These are phyloP conservation scores for Meteorus cinctellus DNA, from an alignment of 2,888 invertebrate genomes.

Conservation along the genomic window DNA sequence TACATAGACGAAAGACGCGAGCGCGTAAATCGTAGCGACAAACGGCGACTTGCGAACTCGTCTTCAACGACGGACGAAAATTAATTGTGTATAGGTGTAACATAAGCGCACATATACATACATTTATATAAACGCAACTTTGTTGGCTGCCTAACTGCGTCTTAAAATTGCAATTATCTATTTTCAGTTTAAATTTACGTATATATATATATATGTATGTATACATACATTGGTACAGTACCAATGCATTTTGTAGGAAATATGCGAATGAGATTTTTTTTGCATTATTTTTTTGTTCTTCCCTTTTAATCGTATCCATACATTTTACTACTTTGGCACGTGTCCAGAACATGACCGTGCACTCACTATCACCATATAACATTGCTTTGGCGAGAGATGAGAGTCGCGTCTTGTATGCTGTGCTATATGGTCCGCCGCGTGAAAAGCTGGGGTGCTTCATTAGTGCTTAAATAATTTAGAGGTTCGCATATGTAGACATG, in stretches of 20 bases:
- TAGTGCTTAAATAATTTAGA: constrained; percentile 33
- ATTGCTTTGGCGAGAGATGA: constrained; percentile 7
- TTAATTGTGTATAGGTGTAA: constrained; percentile 7
- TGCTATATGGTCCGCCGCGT: not conserved
- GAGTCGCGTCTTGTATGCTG: constrained; percentile 7
- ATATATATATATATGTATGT: not conserved
- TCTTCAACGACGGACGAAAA: constrained; percentile 15
- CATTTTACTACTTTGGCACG: constrained; percentile 26
- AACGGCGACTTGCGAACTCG: constrained; percentile 9
- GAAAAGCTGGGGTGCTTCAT: constrained; percentile 28
- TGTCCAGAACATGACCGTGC: constrained; percentile 1
- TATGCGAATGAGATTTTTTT: not conserved
- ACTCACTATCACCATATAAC: constrained; percentile 5
- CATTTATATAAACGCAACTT: not conserved
- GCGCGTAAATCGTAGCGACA: constrained; percentile 16
- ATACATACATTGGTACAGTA: too few species aligned
- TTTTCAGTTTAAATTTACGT: constrained; percentile 3
- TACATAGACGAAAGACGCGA: not conserved
- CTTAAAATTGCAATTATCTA: constrained; percentile 23
- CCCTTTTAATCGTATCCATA: constrained; percentile 17
- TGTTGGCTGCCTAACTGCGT: not conserved
- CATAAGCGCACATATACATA: not conserved
- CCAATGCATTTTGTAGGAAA: not conserved
- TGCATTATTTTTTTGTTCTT: not conserved
- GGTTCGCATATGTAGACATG: constrained; percentile 12